A percentile compares a stretch with the other conserved stretches of the same genome.
These are phyloP conservation scores for Noctua fimbriata DNA, from an alignment of 2,888 invertebrate genomes.

Conservation along the genomic window DNA sequence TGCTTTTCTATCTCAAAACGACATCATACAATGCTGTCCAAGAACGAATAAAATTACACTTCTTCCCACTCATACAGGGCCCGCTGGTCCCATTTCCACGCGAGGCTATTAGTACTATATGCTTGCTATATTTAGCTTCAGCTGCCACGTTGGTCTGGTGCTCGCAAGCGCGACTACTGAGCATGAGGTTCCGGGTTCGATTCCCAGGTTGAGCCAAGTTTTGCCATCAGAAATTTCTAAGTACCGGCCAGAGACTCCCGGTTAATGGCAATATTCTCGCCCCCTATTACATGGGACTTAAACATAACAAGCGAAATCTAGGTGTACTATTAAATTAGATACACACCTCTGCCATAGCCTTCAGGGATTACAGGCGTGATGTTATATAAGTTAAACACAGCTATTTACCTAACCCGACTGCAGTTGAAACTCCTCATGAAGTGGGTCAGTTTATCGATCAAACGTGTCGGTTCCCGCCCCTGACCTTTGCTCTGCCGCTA, in stretches of 20 bases:
- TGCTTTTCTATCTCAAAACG: conserved; percentile 6
- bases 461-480: conserved; percentile 42
- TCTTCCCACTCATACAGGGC: background rate
- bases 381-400: conserved; percentile 11
- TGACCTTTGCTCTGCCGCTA: conserved; percentile 59
- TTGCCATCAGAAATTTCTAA: background rate
- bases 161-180: background rate
- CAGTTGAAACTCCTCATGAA: conserved; percentile 44
- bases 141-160: background rate
- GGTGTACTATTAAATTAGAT: background rate
- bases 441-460: conserved; percentile 60
- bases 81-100: conserved; percentile 10
- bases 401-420: conserved; percentile 42
- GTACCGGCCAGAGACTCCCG: background rate
- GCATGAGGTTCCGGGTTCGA: background rate
- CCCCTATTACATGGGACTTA: background rate
- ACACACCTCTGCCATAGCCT: background rate
- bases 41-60: conserved; percentile 43
- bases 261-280: background rate
- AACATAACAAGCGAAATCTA: background rate
- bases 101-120: background rate
- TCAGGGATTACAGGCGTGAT: background rate
- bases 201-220: background rate
- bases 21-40: conserved; percentile 13
- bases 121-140: background rate